phyloP scores from a whole-genome alignment of 2,113 vertebrate genomes.

The Crotalus tigris region DNA sequence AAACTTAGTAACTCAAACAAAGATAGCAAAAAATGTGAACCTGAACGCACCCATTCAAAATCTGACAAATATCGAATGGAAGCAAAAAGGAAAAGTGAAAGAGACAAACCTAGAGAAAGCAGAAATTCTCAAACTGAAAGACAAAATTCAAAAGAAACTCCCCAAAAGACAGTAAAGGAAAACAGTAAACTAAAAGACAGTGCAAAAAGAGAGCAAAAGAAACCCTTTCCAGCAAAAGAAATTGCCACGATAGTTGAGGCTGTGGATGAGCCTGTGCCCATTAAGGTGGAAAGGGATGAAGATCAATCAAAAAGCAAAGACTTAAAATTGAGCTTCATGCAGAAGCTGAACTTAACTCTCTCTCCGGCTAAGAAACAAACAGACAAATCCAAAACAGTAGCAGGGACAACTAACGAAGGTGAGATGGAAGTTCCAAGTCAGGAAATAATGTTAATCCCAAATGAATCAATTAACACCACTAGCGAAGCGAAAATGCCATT shows the following conservation, averaged over 20 bases:
- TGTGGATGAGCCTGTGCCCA: slow-evolving; percentile 33
- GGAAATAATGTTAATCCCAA: slow-evolving; percentile 33
- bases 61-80: slow-evolving; percentile 69
- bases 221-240: slow-evolving; percentile 31
- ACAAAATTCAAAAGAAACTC: slow-evolving; percentile 49
- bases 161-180: slow-evolving; percentile 57
- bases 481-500: slow-evolving; percentile 25
- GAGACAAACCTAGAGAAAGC: slow-evolving; percentile 64
- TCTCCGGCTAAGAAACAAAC: slow-evolving; percentile 87
- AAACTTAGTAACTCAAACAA: slow-evolving; percentile 56
- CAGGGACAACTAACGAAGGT: slow-evolving; percentile 17
- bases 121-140: slow-evolving; percentile 63
- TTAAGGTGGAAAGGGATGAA: slow-evolving; percentile 44
- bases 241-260: slow-evolving; percentile 19
- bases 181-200: slow-evolving; percentile 43
- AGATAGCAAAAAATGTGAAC: slow-evolving; percentile 41
- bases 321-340: slow-evolving; percentile 93
- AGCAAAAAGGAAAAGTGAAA: slow-evolving; percentile 74
- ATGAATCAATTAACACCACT: slow-evolving; percentile 1
- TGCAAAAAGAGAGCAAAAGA: slow-evolving; percentile 52
- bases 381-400: slow-evolving; percentile 35
- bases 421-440: slow-evolving; percentile 38
- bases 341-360: slow-evolving; percentile 92
- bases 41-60: slow-evolving; percentile 61
- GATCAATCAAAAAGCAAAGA: slow-evolving; percentile 65